These are phyloP conservation scores for Corythaeola cristata DNA, from an alignment of 2,113 vertebrate species.

Conservation along the genomic window DNA sequence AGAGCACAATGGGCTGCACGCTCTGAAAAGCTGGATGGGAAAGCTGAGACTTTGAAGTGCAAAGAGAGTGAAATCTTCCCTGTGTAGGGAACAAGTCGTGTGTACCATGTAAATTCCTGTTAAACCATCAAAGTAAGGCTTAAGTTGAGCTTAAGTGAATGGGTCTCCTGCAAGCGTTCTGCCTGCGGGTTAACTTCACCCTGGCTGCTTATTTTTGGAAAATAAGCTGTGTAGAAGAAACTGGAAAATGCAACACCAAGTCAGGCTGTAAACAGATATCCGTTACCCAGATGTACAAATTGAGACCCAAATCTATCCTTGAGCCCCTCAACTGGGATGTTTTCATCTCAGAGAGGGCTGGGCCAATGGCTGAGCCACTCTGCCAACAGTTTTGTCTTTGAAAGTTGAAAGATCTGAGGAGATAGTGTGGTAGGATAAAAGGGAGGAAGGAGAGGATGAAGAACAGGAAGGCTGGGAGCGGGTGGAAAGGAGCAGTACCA, in stretches of 20 bases:
- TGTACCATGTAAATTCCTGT: slow-evolving; percentile 33
- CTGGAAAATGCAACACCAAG: background rate
- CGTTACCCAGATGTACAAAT: background rate
- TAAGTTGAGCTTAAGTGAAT: slow-evolving; percentile 23
- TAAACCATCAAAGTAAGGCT: slow-evolving; percentile 51
- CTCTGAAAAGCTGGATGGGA: background rate
- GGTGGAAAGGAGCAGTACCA: background rate
- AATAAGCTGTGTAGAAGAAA: background rate
- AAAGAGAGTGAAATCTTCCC: slow-evolving; percentile 36
- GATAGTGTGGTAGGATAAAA: background rate
- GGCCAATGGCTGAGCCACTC: background rate
- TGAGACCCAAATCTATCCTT: background rate
- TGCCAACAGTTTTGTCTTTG: background rate
- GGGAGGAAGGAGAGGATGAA: background rate
- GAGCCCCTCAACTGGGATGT: background rate
- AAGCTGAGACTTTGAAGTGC: slow-evolving; percentile 46
- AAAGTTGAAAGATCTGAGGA: background rate
- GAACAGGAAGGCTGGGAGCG: background rate
- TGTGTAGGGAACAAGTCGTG: background rate
- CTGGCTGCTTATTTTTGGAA: background rate
- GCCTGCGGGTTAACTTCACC: background rate
- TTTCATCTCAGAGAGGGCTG: rapidly evolving
- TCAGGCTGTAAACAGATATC: background rate
- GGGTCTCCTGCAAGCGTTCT: background rate
- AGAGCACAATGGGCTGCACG: background rate